phyloP scores from a whole-genome alignment of 2,113 vertebrate species.

The Lepus europaeus region DNA sequence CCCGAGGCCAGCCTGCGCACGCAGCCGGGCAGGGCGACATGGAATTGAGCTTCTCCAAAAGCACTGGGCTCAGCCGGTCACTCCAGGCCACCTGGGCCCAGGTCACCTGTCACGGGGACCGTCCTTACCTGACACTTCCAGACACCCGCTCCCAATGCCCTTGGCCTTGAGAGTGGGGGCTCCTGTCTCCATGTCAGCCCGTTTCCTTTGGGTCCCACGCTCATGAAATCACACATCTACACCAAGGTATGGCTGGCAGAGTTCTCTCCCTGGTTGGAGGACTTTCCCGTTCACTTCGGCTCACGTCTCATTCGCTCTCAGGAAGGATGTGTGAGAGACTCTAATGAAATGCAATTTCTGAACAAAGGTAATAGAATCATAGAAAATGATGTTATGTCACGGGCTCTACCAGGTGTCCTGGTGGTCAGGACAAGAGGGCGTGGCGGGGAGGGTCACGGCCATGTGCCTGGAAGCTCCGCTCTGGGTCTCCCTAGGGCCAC shows the following conservation, averaged over 20 bases:
- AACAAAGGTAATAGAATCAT: neutral
- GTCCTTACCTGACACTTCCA: rapidly evolving
- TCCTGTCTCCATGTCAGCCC: neutral
- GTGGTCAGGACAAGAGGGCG: neutral
- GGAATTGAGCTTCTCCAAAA: neutral
- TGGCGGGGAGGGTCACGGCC: rapidly evolving
- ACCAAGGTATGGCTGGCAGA: neutral
- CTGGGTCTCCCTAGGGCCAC: rapidly evolving
- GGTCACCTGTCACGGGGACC: rapidly evolving
- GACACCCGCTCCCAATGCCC: neutral
- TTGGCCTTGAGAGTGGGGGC: neutral
- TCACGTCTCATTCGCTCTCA: neutral
- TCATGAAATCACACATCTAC: neutral
- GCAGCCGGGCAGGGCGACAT: no score
- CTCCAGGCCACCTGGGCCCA: neutral
- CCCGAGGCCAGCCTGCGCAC: neutral
- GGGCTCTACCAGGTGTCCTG: neutral
- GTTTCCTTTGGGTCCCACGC: neutral
- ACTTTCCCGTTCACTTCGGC: neutral
- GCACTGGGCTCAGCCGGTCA: rapidly evolving
- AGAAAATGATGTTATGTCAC: neutral
- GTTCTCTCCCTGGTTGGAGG: neutral
- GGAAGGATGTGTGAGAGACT: constrained; percentile 17
- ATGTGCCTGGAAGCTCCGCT: neutral
- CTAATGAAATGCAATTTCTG: neutral